Base-by-base conservation (phyloP, 2,888 invertebrate genomes). In the Pogonocherus hispidulus region DNA sequence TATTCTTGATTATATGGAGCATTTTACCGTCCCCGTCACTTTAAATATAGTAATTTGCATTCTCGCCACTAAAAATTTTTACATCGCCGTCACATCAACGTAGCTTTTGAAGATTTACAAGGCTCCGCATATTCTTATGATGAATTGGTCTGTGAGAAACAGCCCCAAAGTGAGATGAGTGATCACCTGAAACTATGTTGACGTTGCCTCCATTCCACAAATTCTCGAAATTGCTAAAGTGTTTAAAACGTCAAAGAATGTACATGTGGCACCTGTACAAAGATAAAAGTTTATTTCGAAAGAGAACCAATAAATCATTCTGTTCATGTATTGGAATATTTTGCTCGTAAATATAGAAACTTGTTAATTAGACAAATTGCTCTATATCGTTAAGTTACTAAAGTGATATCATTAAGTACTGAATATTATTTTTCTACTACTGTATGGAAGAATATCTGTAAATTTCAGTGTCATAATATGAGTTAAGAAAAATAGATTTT, bases 171-270 rank as follows among this genome's bases (percentile, higher is more conserved):
- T 23, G 16, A 44, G 57, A 57, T 57, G 57, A 57, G 23, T 57
- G 57, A 57, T 57, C 57, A 57, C 57, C 44, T 57, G 57, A 41
- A 57, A 44, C 44, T 57, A 44, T 41, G 57, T 19, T 27, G 52
- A 32, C 52, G 32, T 52, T 35, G 22, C n/a, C 49, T 23, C 22
- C 49, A n/a, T 51, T 32, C 32, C 32, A 32, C 20, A 32, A 52
- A 52, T 52, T 18, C 52, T 11, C 32, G 16, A 52, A 52, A 52
- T 52, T 52, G 27, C 19, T 16, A 52, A 51, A 27, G 52, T 52
- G 52, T 52, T 32, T 52, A 32, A 52, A 52, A 32, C 52, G 32
- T 52, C 32, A 32, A 32, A 52, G 27, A 27, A 19, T 27, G 52
- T 52, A 52, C 18, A 32, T 52, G 11, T 32, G 16, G 18, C 52